Base-by-base conservation (phyloP, 2,113 vertebrate genomes). In the Lampris incognitus region DNA sequence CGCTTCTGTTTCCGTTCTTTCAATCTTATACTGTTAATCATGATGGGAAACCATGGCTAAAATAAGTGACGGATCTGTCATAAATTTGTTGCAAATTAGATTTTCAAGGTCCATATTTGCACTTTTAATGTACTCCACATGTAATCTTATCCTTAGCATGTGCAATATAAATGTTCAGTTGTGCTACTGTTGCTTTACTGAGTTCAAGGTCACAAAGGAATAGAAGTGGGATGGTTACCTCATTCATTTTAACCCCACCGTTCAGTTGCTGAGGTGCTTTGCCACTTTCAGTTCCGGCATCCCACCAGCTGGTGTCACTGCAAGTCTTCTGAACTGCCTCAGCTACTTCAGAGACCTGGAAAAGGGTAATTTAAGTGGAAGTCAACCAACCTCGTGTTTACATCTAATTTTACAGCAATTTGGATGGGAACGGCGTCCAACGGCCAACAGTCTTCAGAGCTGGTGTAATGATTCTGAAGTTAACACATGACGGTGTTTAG, bases 291-390 rank as follows among this genome's bases (percentile, higher is more conserved):
- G 72, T 91, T 64, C 44, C 9, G 38, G 9, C 39, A n/a, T 61
- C 3, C 41, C 38, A 68, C 91, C 94, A 93, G 66, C 46, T 63
- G 92, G 92, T 92, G 94, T 86, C 92, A 85, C 88, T 93, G 88
- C 69, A 88, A 70, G 85, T 81, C 92, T 82, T 85, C 36, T 60
- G 38, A 87, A 90, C 50, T 51, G 10, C 11, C n/a, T 5, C 42
- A 48, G 51, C 13, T 50, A 5, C 44, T 58, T 66, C 57, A 80
- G 24, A 49, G 11, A 54, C n/a, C 38, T 56, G 36, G 52, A 59
- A 66, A 40, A 36, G 62, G 58, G 58, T 52, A 70, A 68, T 74
- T 56, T 52, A 62, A 49, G 63, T 44, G 58, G 62, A 63, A 70
- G 24, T 24, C 24, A 78, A 67, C 86, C 83, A 83, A 72, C 67